Conservation (phyloP, 2,888 invertebrate species). For the Drosophila atroscutellata region DNA sequence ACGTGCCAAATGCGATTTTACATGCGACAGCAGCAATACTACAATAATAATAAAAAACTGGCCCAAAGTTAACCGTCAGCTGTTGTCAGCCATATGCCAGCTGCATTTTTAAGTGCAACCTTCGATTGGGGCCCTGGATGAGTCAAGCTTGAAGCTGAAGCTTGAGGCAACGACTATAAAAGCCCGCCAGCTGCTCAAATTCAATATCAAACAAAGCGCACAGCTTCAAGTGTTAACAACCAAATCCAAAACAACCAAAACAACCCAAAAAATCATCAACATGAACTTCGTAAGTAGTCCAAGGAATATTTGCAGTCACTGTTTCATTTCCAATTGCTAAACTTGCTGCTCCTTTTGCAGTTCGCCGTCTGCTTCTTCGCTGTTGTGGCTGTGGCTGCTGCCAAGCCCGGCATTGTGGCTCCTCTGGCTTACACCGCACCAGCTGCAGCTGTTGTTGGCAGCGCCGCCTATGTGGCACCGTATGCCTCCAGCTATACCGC, state of each 20-base stretch:
- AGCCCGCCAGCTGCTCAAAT: conserved; percentile 18
- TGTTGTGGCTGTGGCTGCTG: conserved; percentile 73
- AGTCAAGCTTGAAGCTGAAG: conserved; percentile 32
- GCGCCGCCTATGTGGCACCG: conserved; percentile 81
- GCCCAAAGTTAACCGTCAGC: conserved; percentile 38
- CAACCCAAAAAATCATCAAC: conserved; percentile 40
- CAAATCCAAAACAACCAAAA: background rate
- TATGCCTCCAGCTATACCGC: conserved; percentile 80
- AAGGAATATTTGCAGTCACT: background rate
- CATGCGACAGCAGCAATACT: conserved; percentile 30
- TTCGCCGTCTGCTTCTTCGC: conserved; percentile 78
- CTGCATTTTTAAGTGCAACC: conserved; percentile 72
- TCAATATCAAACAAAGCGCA: conserved; percentile 64
- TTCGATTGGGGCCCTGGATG: conserved; percentile 54
- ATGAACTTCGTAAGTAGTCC: conserved; percentile 77
- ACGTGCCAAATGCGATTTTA: conserved; percentile 64
- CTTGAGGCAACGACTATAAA: conserved; percentile 52
- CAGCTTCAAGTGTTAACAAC: conserved; percentile 64
- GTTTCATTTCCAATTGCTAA: background rate
- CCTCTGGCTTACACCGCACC: conserved; percentile 74
- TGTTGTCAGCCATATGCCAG: conserved; percentile 51
- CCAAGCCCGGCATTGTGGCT: conserved; percentile 75
- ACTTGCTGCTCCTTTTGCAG: conserved; percentile 32
- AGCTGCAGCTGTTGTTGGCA: conserved; percentile 76
- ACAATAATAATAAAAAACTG: conserved; percentile 21